Evolutionary conservation across 2,797 vertebrate species (phyloP), one percentile per base, ranked within the genome.

Genomic region (Taenioides sp.): DNA sequence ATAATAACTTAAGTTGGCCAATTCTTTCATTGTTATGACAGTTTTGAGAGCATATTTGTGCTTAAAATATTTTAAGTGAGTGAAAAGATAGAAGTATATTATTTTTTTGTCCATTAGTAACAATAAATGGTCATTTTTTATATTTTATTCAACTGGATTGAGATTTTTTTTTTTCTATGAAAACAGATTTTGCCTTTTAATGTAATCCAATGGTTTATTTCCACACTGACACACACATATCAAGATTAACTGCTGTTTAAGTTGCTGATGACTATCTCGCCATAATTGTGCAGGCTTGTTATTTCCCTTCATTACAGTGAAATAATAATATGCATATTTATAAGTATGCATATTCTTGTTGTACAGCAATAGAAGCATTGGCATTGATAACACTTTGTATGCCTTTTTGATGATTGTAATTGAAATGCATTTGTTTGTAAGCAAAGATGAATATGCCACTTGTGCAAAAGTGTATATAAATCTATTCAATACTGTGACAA

Each of bases 291-390:
- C 63, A 72, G 23, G 23, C 22, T 49, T 10, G 74, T 76, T 73
- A 63, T 81, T 57, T 50, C 71, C 75, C 71, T 67, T 72, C 43
- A 57, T 70, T 85, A 74, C 67, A 60, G 27, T 60, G 71, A 73
- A 64, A n/a, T 37, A 76, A 57, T 70, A 67, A 73, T 52, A 28
- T 43, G 40, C 67, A 50, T 61, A 63, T 70, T 76, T 67, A 70
- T 22, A 47, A 37, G 62, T 62, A 50, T 67, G 67, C 63, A 54
- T 6, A 40, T 43, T 67, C 57, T 76, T 70, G 61, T 57, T 84
- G 76, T 84, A 78, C 78, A 83, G 77, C 66, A 80, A 71, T 69
- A 72, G 63, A 86, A 74, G 4, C 43, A 63, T 71, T 71, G 50
- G 73, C 58, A 34, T 77, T 22, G 16, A 69, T 52, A 65, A 65